Evolutionary conservation across 2,797 vertebrate genomes (phyloP).

Genomic region (Cyprinella venusta): DNA sequence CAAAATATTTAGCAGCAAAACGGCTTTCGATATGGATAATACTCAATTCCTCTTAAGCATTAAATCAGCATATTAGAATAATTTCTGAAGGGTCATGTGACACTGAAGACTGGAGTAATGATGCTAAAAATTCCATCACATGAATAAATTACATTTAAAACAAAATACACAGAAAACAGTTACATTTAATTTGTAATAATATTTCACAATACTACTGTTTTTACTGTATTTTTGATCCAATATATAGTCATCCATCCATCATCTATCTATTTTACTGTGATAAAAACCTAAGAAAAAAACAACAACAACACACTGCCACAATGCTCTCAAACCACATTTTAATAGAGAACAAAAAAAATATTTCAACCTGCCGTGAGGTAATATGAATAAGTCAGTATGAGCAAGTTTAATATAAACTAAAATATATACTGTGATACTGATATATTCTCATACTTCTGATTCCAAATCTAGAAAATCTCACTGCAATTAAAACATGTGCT

Average conservation of each 20-base stretch:
- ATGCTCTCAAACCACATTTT: neutral
- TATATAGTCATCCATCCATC: neutral
- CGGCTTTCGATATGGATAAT: neutral
- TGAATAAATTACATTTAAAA: no score
- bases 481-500: conserved; percentile 1
- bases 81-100: neutral
- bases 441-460: neutral
- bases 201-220: neutral
- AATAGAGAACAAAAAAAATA: neutral
- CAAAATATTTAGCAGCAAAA: neutral
- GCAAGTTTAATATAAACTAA: neutral
- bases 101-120: neutral
- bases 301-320: neutral
- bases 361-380: neutral
- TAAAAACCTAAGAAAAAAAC: neutral
- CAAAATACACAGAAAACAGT: neutral
- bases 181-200: neutral
- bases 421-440: no score
- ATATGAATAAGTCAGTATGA: neutral
- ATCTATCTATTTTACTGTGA: neutral
- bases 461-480: conserved; percentile 25
- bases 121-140: neutral
- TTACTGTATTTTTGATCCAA: neutral
- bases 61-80: neutral
- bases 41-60: neutral